These are phyloP conservation scores for Protaetia brevitarsis DNA, from an alignment of 1,140 invertebrate genomes.

Conservation along the genomic window DNA sequence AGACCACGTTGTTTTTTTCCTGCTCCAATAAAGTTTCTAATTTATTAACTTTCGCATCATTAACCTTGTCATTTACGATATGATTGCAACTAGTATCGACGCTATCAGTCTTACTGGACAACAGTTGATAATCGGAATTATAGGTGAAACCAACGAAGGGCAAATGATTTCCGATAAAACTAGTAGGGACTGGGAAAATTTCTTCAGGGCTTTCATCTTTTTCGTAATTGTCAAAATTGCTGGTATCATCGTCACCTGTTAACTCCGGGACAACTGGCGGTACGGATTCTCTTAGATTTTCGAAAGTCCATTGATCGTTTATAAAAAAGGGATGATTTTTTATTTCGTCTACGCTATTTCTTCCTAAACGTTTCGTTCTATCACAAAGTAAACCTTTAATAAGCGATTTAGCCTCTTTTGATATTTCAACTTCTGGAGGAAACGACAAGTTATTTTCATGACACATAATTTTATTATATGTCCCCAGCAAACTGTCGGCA, in stretches of 20 bases:
- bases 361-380: slow-evolving; percentile 83
- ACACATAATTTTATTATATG: slow-evolving; percentile 99
- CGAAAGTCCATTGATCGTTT: slow-evolving; percentile 97
- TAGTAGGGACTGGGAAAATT: slow-evolving; percentile 92
- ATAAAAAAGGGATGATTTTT: slow-evolving; percentile 93
- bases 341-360: slow-evolving; percentile 93
- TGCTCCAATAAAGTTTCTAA: slow-evolving; percentile 70
- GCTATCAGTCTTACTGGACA: slow-evolving; percentile 48
- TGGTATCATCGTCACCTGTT: slow-evolving; percentile 93
- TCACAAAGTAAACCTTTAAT: slow-evolving; percentile 94
- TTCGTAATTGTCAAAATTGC: slow-evolving; percentile 98
- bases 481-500: slow-evolving; percentile 95
- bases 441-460: slow-evolving; percentile 94
- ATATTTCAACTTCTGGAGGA: slow-evolving; percentile 92
- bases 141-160: slow-evolving; percentile 98
- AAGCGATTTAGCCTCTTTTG: slow-evolving; percentile 84
- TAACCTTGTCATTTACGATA: slow-evolving; percentile 51
- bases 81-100: slow-evolving; percentile 61
- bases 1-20: slow-evolving; percentile 65
- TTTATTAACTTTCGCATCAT: slow-evolving; percentile 61
- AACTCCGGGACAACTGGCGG: slow-evolving; percentile 97
- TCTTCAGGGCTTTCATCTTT: slow-evolving; percentile 86
- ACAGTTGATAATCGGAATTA: slow-evolving; percentile 81
- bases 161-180: slow-evolving; percentile 97
- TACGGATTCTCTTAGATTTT: slow-evolving; percentile 88